Base-by-base conservation (phyloP, 2,888 invertebrate species). In the Cheilosia scutellata region DNA sequence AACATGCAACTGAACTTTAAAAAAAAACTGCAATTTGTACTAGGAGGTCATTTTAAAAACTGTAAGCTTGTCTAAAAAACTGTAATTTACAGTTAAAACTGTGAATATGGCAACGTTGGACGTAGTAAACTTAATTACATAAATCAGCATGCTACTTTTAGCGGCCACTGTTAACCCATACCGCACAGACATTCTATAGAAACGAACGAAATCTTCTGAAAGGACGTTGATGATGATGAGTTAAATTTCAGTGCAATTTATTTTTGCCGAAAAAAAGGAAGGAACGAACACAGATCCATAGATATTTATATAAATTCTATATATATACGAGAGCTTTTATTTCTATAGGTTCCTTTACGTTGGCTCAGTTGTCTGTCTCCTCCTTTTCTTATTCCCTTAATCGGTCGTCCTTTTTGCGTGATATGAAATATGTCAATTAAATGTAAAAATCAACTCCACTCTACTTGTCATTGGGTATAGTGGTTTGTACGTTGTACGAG, bases 371-470 rank as follows among this genome's bases (percentile, higher is more conserved):
- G n/a, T n/a, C n/a, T 37, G 37, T 33, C 37, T 11, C 2, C 11
- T 37, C 11, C 4, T 13, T 9, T n/a, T 60, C 49, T 47, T 20
- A 16, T 44, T 63, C 44, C 51, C 51, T 65, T 71, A 71, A 71
- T 78, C 58, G 47, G 49, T 63, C 49, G 60, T 76, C 63, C 44
- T 78, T 71, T 49, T 66, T 33, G 37, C 40, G 31, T 55, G 60
- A 49, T 60, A 82, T 68, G 76, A 82, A 82, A 86, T 82, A 68
- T 82, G 82, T 82, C 86, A 86, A 86, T 86, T 82, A 86, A 86
- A 76, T 71, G 62, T 71, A 76, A 71, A 76, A 77, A 76, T 82
- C 72, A 71, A 68, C 58, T 72, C 76, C 29, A 20, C 55, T 49
- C 60, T 13, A 6, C 27, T n/a, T 75, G 20, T 57, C 68, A 29